Conservation (phyloP, 2,113 vertebrate genomes). For the Zeus faber region DNA sequence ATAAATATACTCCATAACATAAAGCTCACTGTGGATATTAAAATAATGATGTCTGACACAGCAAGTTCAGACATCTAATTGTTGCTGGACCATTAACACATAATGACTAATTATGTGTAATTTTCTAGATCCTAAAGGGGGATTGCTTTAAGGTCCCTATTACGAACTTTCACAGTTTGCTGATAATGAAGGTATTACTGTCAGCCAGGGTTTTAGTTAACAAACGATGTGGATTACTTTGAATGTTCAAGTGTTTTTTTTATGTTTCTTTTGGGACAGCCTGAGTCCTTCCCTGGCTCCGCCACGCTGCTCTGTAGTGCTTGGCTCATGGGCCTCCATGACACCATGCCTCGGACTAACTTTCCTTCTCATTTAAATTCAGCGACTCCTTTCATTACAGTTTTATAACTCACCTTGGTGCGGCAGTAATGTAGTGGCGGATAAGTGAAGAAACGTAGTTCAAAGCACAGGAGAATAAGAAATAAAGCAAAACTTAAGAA, state of each 20-base stretch:
- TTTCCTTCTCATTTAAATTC: conserved; percentile 43
- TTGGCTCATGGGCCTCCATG: conserved; percentile 45
- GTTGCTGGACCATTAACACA: conserved; percentile 17
- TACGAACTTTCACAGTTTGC: conserved; percentile 15
- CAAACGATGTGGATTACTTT: conserved; percentile 4
- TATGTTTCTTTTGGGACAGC: conserved; percentile 16
- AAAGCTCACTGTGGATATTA: conserved; percentile 6
- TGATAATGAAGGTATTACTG: conserved; percentile 27
- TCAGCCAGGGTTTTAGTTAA: conserved; percentile 3
- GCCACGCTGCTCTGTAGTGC: conserved; percentile 36
- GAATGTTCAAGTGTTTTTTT: conserved; percentile 25
- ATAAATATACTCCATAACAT: no score
- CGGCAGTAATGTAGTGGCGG: conserved; percentile 17
- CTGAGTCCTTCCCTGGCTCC: conserved; percentile 32
- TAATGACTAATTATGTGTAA: conserved; percentile 21
- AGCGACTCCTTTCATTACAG: conserved; percentile 46
- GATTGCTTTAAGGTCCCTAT: conserved; percentile 13
- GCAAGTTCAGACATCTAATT: conserved; percentile 12
- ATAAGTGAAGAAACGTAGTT: conserved; percentile 32
- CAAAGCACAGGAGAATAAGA: conserved; percentile 29
- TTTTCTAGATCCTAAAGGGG: conserved; percentile 8
- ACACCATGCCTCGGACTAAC: conserved; percentile 47
- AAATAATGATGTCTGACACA: background rate
- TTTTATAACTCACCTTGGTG: conserved; percentile 30
- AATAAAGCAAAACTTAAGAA: no score